Percentiles rank a stretch among this genome's conserved stretches.
Conservation (phyloP, 2,888 invertebrate genomes). For the Lasioglossum morio region DNA sequence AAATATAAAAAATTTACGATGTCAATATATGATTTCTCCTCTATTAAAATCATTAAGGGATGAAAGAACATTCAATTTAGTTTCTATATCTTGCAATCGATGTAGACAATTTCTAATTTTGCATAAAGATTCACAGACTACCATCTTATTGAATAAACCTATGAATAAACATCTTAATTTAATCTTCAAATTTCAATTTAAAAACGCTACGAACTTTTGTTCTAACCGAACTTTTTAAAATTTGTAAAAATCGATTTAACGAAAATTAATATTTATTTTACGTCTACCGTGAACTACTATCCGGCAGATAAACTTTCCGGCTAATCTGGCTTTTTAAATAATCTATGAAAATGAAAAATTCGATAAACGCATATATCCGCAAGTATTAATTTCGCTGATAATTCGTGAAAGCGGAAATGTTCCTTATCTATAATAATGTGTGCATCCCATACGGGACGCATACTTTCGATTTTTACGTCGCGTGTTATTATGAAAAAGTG, state of each 20-base stretch:
- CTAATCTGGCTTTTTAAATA: background rate
- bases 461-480: slow-evolving; percentile 15
- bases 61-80: too few species aligned
- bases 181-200: background rate
- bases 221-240: background rate
- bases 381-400: slow-evolving; percentile 29
- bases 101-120: too few species aligned
- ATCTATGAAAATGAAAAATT: background rate
- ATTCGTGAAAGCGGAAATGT: slow-evolving; percentile 16
- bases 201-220: too few species aligned
- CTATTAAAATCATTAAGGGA: too few species aligned
- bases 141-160: too few species aligned
- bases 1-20: too few species aligned
- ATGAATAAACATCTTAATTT: too few species aligned
- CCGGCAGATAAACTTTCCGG: background rate
- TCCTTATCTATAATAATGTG: slow-evolving; percentile 50
- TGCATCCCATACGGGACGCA: background rate
- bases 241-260: background rate
- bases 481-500: background rate
- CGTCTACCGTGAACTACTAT: background rate
- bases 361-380: background rate
- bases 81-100: too few species aligned
- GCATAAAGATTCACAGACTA: too few species aligned
- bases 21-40: too few species aligned
- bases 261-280: background rate